Base-by-base conservation (phyloP, 2,797 vertebrate species). In the Rousettus madagascariensis region DNA sequence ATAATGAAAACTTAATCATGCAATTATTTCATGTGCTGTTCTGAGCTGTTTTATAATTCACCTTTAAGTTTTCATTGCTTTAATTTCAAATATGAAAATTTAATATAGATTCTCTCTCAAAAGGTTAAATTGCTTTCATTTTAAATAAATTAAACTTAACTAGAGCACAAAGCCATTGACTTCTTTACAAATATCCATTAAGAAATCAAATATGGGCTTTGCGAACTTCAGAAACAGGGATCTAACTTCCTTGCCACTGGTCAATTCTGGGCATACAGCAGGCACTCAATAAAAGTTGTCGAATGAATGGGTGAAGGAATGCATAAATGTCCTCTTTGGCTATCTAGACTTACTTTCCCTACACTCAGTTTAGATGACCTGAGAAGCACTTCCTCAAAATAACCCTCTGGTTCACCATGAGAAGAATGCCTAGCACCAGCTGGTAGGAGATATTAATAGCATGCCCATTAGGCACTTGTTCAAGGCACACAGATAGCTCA, bases 361-460 rank as follows among this genome's bases (percentile, higher is more conserved):
- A 96, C 53, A 86, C 95, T 96, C 30, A 87, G 90, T 94, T 97
- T 95, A 95, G 96, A 95, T 97, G 97, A 97, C 97, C 97, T 95
- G 93, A 97, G 95, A 97, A 97, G 95, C 96, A 96, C 97, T 97
- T 97, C 97, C 97, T 97, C 97, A 97, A 97, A 97, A 97, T 97
- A 97, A 96, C 97, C 80, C 49, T 95, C 85, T 97, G 96, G 96
- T 93, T 97, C 96, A 97, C 92, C 95, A 97, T 65, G 92, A 96
- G 96, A 97, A 96, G 96, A 97, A 97, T 97, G 97, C 96, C 96
- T 97, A 96, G 97, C 95, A 96, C 96, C 97, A 97, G 85, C 96
- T 97, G 96, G 96, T 78, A 92, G 43, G 41, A 72, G 77, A 59
- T 97, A 97, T 97, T 97, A 97, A 97, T 97, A 97, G 96, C 72